Evolutionary conservation across 1,140 invertebrate genomes (phyloP), one percentile per base, ranked within the genome.

Genomic region (Dryas iulia): DNA sequence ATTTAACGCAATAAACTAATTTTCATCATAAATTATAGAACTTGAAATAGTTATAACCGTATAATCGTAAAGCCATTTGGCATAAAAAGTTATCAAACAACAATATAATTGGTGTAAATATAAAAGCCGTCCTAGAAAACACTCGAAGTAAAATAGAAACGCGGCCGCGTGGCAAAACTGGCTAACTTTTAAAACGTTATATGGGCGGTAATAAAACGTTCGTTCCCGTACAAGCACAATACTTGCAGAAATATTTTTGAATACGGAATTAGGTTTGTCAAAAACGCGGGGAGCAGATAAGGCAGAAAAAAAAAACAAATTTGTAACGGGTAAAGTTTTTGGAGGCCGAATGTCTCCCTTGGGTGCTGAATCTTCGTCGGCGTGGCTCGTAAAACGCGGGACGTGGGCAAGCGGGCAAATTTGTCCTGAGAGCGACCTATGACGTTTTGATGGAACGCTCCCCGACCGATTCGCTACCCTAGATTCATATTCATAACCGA

Each of bases 251-350:
- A 91, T 91, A 91, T 91, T 91, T 91, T 91, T 90, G 89, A 91
- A 91, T 91, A 91, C 89, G 79, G 89, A 91, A 91, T 91, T 91
- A 91, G 87, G 89, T 90, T 88, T 87, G 87, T 81, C 85, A 89
- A 90, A 87, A 86, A 84, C 84, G 87, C 84, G 86, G 84, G 87
- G 79, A 85, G 86, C 89, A 91, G 89, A 90, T 90, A 90, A 89
- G 85, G 87, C 86, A 87, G 60, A 83, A 86, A 91, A 90, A 89
- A 89, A 91, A 91, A 91, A 91, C 89, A 90, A 91, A 91, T 91
- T 91, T 91, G 89, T 91, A 91, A 91, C 89, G 89, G 89, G 87
- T 91, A 91, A 91, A 90, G 86, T 91, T 91, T 91, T 91, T 89
- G 86, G 89, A 91, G 86, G 87, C 86, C 78, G 83, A 89, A 91